phyloP scores from a whole-genome alignment of 2,113 vertebrate genomes.

The Zosterops pallidus region DNA sequence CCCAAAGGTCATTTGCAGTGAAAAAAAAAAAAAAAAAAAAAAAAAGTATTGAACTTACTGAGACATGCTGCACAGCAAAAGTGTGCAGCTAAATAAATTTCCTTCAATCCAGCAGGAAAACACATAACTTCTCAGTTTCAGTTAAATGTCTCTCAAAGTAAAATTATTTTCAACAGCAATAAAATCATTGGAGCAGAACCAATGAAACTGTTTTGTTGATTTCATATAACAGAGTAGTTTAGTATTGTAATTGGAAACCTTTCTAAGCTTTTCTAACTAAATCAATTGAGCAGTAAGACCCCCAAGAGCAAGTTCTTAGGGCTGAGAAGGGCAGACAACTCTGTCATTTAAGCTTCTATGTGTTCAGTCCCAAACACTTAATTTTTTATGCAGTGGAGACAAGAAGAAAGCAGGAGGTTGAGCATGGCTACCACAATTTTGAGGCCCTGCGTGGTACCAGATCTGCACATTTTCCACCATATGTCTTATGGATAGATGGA shows the following conservation, averaged over 20 bases:
- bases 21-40: neutral
- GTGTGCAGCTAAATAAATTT: neutral
- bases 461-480: neutral
- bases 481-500: neutral
- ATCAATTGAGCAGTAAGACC: neutral
- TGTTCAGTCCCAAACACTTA: neutral
- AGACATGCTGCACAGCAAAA: neutral
- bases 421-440: accelerated
- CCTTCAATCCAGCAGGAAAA: neutral
- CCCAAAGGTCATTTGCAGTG: neutral
- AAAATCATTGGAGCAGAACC: neutral
- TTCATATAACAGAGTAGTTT: neutral
- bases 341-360: neutral
- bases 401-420: neutral
- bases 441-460: neutral
- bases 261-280: neutral
- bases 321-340: neutral
- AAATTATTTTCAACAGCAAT: neutral
- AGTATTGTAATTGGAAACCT: neutral
- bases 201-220: neutral
- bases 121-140: neutral
- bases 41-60: neutral
- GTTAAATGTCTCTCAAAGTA: neutral
- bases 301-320: neutral
- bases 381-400: neutral